Base-by-base conservation (phyloP, 2,797 vertebrate species). In the Gadopsis marmoratus region DNA sequence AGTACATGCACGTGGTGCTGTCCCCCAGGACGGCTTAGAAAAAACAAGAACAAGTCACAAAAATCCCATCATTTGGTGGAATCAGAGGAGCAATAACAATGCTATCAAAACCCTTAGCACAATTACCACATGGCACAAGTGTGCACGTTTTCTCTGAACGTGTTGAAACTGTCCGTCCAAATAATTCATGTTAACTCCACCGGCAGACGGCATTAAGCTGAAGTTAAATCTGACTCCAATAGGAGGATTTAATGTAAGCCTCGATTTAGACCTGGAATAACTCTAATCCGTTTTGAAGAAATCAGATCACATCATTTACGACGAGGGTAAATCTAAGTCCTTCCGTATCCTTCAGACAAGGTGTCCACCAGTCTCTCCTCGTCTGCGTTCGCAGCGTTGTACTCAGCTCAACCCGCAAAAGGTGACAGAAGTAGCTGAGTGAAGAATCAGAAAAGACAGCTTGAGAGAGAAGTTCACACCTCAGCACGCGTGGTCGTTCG, bases 131-230 rank as follows among this genome's bases (percentile, higher is more conserved):
- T 23, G 26, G 29, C 19, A 31, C 26, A 41, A 17, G 5, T 19
- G 1, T 50, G 50, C 1, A 7, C 26, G 17, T 58, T 35, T 39
- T 35, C 51, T 47, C 31, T 10, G 8, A 35, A 19, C 48, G 66
- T 37, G 26, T 41, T 12, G 2, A 33, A 48, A 35, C 17, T 1
- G n/a, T 64, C 19, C 5, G 17, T 53, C 7, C 21, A 62, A 73
- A 76, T 63, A 68, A 62, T 67, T 66, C 17, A 45, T 11, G 47
- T 11, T 21, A 6, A 61, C 8, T 58, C 37, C 19, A 21, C 54
- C 6, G 31, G 11, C 50, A 43, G 16, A 54, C 16, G 0, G 45
- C 19, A 12, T 56, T 65, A 45, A 68, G 59, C 26, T 47, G 3
- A 45, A 5, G 50, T 63, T 62, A 64, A 61, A 59, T 6, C 56